These are phyloP conservation scores for Ariopsis seemanni DNA, from an alignment of 2,113 vertebrate species.

Conservation along the genomic window DNA sequence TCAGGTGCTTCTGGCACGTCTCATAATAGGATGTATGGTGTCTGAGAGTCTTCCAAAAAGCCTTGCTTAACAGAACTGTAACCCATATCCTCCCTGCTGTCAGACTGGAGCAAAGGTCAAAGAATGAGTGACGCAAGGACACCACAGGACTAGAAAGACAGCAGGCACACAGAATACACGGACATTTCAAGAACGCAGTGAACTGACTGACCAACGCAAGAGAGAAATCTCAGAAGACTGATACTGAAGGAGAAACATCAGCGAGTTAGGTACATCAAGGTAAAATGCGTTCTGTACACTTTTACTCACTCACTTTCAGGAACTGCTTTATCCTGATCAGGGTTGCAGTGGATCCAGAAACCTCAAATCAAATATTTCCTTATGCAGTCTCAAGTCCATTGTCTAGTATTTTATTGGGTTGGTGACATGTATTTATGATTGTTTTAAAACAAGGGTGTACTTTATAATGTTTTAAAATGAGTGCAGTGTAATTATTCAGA, in stretches of 20 bases:
- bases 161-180: conserved; percentile 13
- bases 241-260: background rate
- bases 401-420: background rate
- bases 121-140: conserved; percentile 41
- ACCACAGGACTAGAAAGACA: conserved; percentile 33
- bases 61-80: conserved; percentile 41
- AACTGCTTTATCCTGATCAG: background rate
- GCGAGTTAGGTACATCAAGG: background rate
- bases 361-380: background rate
- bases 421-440: background rate
- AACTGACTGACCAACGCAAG: conserved; percentile 19
- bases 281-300: conserved; percentile 1
- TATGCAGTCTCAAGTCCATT: background rate
- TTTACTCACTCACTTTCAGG: background rate
- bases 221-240: conserved; percentile 18
- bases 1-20: background rate
- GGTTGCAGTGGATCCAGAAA: background rate
- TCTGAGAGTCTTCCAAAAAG: background rate
- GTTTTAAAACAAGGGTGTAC: background rate
- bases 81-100: conserved; percentile 31
- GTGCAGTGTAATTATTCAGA: background rate
- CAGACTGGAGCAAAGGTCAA: conserved; percentile 51
- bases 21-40: background rate
- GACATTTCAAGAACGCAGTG: conserved; percentile 24
- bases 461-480: background rate